Base-by-base conservation (phyloP, 2,888 invertebrate species). In the Leucophenga montana region DNA sequence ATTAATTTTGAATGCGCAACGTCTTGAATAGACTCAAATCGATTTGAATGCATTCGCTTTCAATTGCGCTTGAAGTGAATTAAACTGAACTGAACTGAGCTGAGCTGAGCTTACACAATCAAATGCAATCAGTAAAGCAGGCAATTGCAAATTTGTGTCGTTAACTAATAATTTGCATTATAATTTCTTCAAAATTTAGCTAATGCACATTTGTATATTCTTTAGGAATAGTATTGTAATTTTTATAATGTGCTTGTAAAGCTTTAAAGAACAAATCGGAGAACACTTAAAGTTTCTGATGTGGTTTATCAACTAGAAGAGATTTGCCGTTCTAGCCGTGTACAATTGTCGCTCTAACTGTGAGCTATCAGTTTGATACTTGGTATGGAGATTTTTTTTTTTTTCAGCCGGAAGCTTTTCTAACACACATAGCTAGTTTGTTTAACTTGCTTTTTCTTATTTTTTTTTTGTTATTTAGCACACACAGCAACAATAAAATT, bases 91-190 rank as follows among this genome's bases (percentile, higher is more conserved):
- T 48, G n/a, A 9, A 4, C 48, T 6, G 4, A 50, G 50, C 50
- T 18, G 54, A 16, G 18, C 54, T 22, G 20, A 22, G 61, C 44
- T 62, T 62, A 46, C 61, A 62, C 44, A 62, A 62, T 62, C 61
- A n/a, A 18, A 44, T 44, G 22, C 44, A 61, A 39, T 39, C 61
- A 44, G n/a, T 27, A 14, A 27, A 20, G 22, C 8, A 22, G 22
- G 33, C 44, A 62, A 44, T 44, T 18, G 22, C n/a, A 39, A 61
- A 44, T 61, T 61, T 18, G 39, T 11, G 44, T 44, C 61, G 33
- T 61, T 61, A 39, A 61, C 57, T 57, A 57, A n/a, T 31, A 57
- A 57, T n/a, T n/a, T n/a, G n/a, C n/a, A n/a, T n/a, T n/a, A 31
- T 27, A 27, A 27, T 39, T 59, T 31, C 31, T 31, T 59, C 31